phyloP scores from a whole-genome alignment of 2,888 invertebrate species.

The Chydorus sphaericus region DNA sequence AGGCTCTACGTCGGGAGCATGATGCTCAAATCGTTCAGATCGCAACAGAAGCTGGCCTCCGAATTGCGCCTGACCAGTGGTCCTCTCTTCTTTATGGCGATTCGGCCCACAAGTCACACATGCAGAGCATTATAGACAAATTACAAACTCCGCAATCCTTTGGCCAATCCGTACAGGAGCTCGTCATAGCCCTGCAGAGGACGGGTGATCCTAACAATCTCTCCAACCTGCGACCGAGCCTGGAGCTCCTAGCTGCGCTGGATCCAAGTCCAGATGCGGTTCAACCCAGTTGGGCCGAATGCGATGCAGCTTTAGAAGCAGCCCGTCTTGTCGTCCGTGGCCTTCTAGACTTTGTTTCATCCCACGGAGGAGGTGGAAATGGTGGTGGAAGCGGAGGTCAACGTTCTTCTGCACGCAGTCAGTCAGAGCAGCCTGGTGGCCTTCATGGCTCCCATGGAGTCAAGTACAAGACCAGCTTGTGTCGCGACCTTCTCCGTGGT shows the following conservation, averaged over 20 bases:
- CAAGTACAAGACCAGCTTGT: constrained; percentile 82
- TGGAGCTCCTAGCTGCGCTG: constrained; percentile 71
- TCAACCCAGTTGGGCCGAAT: constrained; percentile 46
- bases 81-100: constrained; percentile 92
- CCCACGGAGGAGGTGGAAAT: constrained; percentile 47
- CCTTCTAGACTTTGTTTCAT: constrained; percentile 58
- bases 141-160: constrained; percentile 87
- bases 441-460: constrained; percentile 34
- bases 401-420: background rate
- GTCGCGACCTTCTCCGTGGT: constrained; percentile 63
- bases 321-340: constrained; percentile 55
- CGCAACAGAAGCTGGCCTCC: constrained; percentile 87
- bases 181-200: constrained; percentile 76
- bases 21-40: constrained; percentile 98
- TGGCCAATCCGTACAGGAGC: constrained; percentile 70
- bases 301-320: constrained; percentile 48
- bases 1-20: constrained; percentile 81
- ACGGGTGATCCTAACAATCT: constrained; percentile 75
- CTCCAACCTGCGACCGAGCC: constrained; percentile 55
- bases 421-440: constrained; percentile 22
- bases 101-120: constrained; percentile 86
- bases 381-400: too few relatives aligned
- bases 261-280: constrained; percentile 65
- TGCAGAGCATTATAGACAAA: constrained; percentile 87
- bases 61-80: constrained; percentile 98